Conservation (phyloP, 2,888 invertebrate genomes). For the Ptycholaimellus sp. region DNA sequence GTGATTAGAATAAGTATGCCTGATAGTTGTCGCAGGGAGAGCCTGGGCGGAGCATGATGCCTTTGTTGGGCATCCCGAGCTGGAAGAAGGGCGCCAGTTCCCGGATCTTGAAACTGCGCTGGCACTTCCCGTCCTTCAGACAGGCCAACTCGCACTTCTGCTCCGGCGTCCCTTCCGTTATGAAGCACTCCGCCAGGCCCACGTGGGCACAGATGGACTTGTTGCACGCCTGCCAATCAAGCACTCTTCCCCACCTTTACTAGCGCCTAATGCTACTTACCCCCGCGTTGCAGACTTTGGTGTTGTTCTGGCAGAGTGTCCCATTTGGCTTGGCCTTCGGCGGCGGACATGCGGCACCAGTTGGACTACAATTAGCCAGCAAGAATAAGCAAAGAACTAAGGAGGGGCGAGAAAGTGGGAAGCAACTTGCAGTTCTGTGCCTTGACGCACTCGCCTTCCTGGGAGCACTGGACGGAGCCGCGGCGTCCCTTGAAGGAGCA, state of each 20-base stretch:
- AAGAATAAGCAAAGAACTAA: too few relatives aligned
- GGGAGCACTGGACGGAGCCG: too few relatives aligned
- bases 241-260: too few relatives aligned
- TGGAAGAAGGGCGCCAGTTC: too few relatives aligned
- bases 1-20: too few relatives aligned
- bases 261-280: slow-evolving; percentile 45
- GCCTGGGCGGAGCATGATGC: slow-evolving; percentile 49
- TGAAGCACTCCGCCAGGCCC: slow-evolving; percentile 79
- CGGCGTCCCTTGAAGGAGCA: too few relatives aligned
- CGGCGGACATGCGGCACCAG: slow-evolving; percentile 63
- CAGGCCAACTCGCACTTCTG: slow-evolving; percentile 90
- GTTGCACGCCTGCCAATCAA: slow-evolving; percentile 42
- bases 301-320: slow-evolving; percentile 84
- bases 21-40: slow-evolving; percentile 96
- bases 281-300: slow-evolving; percentile 81
- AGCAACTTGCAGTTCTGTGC: slow-evolving; percentile 45
- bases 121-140: slow-evolving; percentile 23
- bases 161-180: slow-evolving; percentile 41
- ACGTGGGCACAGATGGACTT: slow-evolving; percentile 84
- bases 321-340: slow-evolving; percentile 60
- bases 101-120: too few relatives aligned
- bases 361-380: too few relatives aligned
- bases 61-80: too few relatives aligned
- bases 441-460: too few relatives aligned
- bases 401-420: too few relatives aligned